phyloP scores from a whole-genome alignment of 92 coral and sea anemone species.

The Porites cylindrica region DNA sequence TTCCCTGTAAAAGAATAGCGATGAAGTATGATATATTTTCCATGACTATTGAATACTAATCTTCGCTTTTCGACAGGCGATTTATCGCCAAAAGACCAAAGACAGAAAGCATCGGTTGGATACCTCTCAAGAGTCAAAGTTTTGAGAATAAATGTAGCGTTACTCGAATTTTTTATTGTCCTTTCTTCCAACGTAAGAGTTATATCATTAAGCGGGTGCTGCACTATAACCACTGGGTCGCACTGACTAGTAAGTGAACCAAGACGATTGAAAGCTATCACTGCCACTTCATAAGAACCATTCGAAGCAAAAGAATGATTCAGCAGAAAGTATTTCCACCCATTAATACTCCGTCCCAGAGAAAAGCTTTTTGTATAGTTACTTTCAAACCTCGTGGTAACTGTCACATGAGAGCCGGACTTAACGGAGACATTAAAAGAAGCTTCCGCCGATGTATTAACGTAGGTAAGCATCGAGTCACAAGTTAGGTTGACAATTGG shows the following conservation, averaged over 20 bases:
- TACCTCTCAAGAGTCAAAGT: not conserved
- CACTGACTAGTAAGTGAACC: constrained; percentile 17
- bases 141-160: constrained; percentile 14
- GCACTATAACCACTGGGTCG: constrained; percentile 53
- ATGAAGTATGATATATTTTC: not conserved
- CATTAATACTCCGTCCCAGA: constrained; percentile 23
- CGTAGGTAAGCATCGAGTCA: constrained; percentile 3
- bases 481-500: constrained; percentile 51
- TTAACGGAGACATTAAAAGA: constrained; percentile 37
- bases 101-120: constrained; percentile 73
- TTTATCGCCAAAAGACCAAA: constrained; percentile 82
- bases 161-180: constrained; percentile 16
- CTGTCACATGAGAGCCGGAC: constrained; percentile 65
- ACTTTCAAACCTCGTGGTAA: constrained; percentile 26
- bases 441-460: constrained; percentile 30
- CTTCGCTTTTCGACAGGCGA: not conserved
- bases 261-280: constrained; percentile 48
- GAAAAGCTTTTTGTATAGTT: constrained; percentile 8
- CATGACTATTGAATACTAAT: constrained; percentile 35
- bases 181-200: constrained; percentile 33
- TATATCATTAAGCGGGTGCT: constrained; percentile 47
- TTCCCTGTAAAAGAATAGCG: constrained; percentile 45
- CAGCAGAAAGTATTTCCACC: constrained; percentile 28
- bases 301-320: constrained; percentile 33
- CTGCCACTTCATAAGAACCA: constrained; percentile 49